Evolutionary conservation across 2,113 vertebrate species (phyloP), one percentile per base, ranked within the genome.

Genomic region (Grantiella picta): DNA sequence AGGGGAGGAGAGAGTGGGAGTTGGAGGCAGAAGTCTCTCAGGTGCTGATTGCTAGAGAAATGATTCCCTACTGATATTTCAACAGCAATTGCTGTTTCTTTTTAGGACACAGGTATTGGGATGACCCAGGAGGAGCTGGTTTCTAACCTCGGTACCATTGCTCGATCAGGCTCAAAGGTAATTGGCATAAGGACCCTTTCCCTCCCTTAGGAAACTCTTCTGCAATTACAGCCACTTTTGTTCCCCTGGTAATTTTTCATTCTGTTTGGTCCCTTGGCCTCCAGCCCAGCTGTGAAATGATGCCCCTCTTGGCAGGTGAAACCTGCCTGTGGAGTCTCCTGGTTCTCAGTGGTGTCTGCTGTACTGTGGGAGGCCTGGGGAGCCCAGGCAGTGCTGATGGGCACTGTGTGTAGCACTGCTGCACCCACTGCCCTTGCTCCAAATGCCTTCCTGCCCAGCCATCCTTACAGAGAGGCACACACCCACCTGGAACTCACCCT

Each of bases 131-230:
- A 99, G 65, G 99, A 99, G 68, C 97, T 99, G 78, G 96, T 99
- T 63, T 98, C 98, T 38, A 99, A 99, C 92, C 95, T 99, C 11
- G 99, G 99, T 21, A 99, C 99, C 2, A 99, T 99, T 3, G 99
- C 99, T 57, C 98, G 98, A 47, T 99, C 99, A 1, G 99, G 99
- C 54, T 99, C 99, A 22, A 99, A 99, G 99, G 99, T 99, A 96
- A 92, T 56, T 28, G 47, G 60, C 31, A 29, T 63, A 60, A 84
- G 35, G 33, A 24, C 16, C 12, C 21, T 88, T 57, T n/a, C 3
- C 21, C 33, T 60, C 18, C 15, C 27, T 40, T 44, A 82, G 40
- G 49, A 85, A 22, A 61, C n/a, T 69, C 61, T 29, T 70, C 59
- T 89, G 45, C 84, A 47, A 0, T 77, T 75, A 36, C 57, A 52